Evolutionary conservation across 2,113 vertebrate species (phyloP).

Genomic region (Glaucomys volans): DNA sequence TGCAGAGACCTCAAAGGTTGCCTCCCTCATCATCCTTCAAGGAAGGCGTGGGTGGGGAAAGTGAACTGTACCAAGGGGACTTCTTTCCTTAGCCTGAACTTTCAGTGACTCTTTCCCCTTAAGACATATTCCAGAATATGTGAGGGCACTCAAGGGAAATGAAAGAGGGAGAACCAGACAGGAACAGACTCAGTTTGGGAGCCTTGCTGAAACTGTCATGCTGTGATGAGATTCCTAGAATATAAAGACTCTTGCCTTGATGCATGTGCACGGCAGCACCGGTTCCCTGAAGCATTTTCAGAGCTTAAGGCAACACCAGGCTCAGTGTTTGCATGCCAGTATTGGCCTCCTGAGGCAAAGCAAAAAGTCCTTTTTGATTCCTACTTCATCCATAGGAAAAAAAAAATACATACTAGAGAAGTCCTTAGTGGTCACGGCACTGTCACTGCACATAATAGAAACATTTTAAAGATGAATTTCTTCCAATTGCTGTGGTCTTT

Average conservation of each 20-base stretch:
- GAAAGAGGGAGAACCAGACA: neutral
- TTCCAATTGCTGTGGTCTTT: slow-evolving; percentile 66
- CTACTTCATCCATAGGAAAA: slow-evolving; percentile 68
- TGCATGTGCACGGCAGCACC: neutral
- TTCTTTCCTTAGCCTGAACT: neutral
- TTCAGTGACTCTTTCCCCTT: neutral
- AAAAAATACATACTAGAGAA: slow-evolving; percentile 66
- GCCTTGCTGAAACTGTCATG: neutral
- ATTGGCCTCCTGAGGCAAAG: slow-evolving; percentile 62
- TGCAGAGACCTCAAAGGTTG: neutral
- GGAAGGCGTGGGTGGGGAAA: neutral
- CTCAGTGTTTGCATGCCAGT: slow-evolving; percentile 37
- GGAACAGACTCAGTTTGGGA: slow-evolving; percentile 2
- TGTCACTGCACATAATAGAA: slow-evolving; percentile 72
- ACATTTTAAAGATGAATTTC: slow-evolving; percentile 79
- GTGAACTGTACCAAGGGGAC: neutral
- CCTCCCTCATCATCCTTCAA: neutral
- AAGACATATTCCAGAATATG: slow-evolving; percentile 11
- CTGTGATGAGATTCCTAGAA: slow-evolving; percentile 8
- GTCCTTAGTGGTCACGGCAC: slow-evolving; percentile 61
- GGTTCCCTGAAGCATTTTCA: slow-evolving; percentile 59
- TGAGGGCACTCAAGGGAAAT: neutral
- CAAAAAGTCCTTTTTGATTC: slow-evolving; percentile 75
- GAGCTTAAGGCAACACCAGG: slow-evolving; percentile 42
- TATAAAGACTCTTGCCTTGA: slow-evolving; percentile 50